phyloP scores from a whole-genome alignment of 2,113 vertebrate species.

The Mus pahari region DNA sequence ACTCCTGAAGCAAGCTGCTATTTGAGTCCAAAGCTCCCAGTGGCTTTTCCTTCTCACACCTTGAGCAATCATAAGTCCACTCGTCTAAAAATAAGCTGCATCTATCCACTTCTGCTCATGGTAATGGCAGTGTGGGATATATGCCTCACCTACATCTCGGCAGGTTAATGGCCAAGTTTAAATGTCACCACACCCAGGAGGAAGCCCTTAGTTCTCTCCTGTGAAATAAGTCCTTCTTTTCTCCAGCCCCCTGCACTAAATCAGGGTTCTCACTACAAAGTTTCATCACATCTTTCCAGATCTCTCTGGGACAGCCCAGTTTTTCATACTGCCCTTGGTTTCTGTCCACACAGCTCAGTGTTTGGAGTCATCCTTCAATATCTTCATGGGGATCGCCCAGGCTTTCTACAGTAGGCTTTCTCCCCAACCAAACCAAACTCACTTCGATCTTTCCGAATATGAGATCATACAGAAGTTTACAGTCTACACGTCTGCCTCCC shows the following conservation, averaged over 20 bases:
- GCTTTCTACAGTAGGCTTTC: background rate
- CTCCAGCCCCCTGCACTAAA: background rate
- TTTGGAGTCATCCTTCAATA: background rate
- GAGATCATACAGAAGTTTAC: background rate
- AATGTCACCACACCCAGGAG: slow-evolving; percentile 14
- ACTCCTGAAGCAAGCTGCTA: background rate
- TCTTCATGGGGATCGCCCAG: background rate
- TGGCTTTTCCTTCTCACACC: background rate
- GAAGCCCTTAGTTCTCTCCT: background rate
- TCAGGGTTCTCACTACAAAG: background rate
- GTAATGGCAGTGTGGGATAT: too few relatives aligned
- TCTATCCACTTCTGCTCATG: background rate
- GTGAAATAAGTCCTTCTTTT: background rate
- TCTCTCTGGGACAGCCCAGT: background rate
- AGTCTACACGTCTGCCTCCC: background rate
- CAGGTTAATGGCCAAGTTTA: background rate
- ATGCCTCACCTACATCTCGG: background rate
- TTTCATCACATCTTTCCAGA: background rate
- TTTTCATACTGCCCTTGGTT: background rate
- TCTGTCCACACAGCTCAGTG: background rate
- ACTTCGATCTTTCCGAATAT: background rate
- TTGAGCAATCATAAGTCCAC: background rate
- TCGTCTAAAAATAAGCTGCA: background rate
- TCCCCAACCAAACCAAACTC: background rate
- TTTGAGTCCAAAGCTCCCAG: background rate